Evolutionary conservation across 2,888 invertebrate genomes (phyloP).

Genomic region (Hyposoter didymator): DNA sequence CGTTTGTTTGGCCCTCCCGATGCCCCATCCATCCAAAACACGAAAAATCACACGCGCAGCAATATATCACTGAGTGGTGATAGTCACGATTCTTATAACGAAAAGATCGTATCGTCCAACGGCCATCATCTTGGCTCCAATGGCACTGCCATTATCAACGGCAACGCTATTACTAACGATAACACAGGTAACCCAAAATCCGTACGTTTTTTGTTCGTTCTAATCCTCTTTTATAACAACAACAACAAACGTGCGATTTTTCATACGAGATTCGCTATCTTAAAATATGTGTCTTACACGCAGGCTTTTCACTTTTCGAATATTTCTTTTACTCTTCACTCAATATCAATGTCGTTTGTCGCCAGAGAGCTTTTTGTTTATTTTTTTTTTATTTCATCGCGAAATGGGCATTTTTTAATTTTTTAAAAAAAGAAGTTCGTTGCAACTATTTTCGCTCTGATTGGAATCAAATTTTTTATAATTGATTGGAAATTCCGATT

Average conservation of each 20-base stretch:
- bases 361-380: not conserved
- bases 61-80: slow-evolving; percentile 86
- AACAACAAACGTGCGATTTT: slow-evolving; percentile 46
- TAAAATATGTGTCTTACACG: slow-evolving; percentile 80
- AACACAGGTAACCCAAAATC: slow-evolving; percentile 69
- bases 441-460: not conserved
- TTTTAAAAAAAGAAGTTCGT: not conserved
- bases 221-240: slow-evolving; percentile 30
- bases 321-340: slow-evolving; percentile 4
- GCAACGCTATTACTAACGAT: slow-evolving; percentile 73
- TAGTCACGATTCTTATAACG: slow-evolving; percentile 73
- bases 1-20: slow-evolving; percentile 87
- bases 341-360: slow-evolving; percentile 15
- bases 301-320: slow-evolving; percentile 71
- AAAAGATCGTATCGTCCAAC: slow-evolving; percentile 73
- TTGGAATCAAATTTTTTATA: not conserved
- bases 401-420: not conserved
- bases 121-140: slow-evolving; percentile 68
- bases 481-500: not conserved
- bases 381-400: not conserved
- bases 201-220: slow-evolving; percentile 51
- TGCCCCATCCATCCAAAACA: slow-evolving; percentile 86
- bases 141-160: slow-evolving; percentile 78
- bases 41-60: slow-evolving; percentile 87
- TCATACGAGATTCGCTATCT: slow-evolving; percentile 73